A percentile compares a stretch with the other conserved stretches of the same genome.
Conservation (phyloP, 2,888 invertebrate genomes). For the Geotrupes spiniger region DNA sequence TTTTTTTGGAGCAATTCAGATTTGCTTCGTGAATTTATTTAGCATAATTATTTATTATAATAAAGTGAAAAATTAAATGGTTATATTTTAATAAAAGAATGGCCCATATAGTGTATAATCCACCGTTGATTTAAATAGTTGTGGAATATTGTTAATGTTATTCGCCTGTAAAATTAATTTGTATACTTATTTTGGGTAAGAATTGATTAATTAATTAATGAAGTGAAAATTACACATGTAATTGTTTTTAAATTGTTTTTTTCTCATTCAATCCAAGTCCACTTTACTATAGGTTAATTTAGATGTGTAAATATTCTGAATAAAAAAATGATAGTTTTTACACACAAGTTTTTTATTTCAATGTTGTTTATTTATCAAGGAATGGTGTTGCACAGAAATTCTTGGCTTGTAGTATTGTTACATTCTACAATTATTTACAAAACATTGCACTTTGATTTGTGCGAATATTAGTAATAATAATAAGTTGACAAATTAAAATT, state of each 20-base stretch:
- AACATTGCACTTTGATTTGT: too few relatives aligned
- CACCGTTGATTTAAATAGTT: neutral
- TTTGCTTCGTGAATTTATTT: constrained; percentile 5
- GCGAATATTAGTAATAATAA: too few relatives aligned
- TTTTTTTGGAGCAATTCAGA: constrained; percentile 1
- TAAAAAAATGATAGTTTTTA: constrained; percentile 21
- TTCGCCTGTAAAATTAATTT: neutral
- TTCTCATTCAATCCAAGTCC: constrained; percentile 3
- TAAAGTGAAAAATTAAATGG: neutral
- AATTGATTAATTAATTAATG: neutral
- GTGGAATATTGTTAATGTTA: neutral
- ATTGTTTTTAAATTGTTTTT: neutral
- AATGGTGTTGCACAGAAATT: too few relatives aligned
- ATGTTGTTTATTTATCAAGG: too few relatives aligned
- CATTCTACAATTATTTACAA: too few relatives aligned
- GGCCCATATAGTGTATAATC: neutral
- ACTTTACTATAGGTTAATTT: constrained; percentile 16
- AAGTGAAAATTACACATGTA: neutral
- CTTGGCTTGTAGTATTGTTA: too few relatives aligned
- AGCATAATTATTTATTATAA: constrained; percentile 8
- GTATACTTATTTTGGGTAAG: neutral
- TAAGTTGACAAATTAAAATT: too few relatives aligned
- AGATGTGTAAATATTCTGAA: constrained; percentile 23
- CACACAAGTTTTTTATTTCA: neutral
- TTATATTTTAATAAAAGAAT: constrained; percentile 5